phyloP scores from a whole-genome alignment of 2,113 vertebrate species.

The Eulacestoma nigropectus region DNA sequence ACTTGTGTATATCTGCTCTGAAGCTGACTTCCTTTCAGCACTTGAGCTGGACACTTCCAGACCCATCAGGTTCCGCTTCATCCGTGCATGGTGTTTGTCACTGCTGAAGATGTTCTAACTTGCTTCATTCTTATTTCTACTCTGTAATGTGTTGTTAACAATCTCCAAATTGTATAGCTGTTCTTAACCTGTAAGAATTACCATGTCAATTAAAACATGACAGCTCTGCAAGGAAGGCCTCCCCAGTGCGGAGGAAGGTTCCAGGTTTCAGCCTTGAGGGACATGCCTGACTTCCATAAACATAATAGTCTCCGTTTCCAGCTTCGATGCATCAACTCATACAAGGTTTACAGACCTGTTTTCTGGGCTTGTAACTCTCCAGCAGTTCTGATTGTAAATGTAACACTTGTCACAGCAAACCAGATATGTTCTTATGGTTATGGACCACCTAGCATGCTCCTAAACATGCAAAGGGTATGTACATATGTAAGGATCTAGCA shows the following conservation, averaged over 20 bases:
- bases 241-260: not conserved
- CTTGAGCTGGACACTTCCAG: not conserved
- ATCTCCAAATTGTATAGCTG: not conserved
- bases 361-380: not conserved
- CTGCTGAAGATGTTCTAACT: not conserved
- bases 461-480: not conserved
- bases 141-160: not conserved
- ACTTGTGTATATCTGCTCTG: not conserved
- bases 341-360: not conserved
- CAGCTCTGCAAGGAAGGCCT: not conserved
- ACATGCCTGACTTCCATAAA: not conserved
- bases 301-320: not conserved
- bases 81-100: not conserved
- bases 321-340: not conserved
- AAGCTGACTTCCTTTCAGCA: not conserved
- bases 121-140: not conserved
- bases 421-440: not conserved
- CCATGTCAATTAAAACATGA: not conserved
- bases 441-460: not conserved
- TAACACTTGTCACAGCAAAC: not conserved
- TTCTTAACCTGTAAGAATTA: not conserved
- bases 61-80: rapidly evolving
- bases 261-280: not conserved
- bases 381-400: not conserved
- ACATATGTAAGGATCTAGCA: too few relatives aligned